Evolutionary conservation across 92 coral and sea anemone genomes (phyloP), one percentile per base, ranked within the genome.

Genomic region (Metridium senile): DNA sequence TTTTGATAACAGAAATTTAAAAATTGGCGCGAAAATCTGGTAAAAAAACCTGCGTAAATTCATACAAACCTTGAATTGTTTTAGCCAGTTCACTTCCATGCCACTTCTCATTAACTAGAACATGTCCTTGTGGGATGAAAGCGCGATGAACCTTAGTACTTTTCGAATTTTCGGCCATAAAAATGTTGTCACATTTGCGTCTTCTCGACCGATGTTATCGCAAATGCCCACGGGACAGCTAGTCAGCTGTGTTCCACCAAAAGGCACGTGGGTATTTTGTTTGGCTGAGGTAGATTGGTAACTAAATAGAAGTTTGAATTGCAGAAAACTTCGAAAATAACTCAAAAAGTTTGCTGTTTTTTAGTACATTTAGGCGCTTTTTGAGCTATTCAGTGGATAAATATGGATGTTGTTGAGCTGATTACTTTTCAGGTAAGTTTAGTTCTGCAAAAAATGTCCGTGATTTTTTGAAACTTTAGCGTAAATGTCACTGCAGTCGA

Each of bases 101-200:
- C 67, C 91, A 95, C 78, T 89, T 95, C 26, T 84, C 97, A 63
- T 85, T 89, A 25, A 95, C 96, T 22, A 92, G 78, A 57, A 95
- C 89, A 29, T 92, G 95, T 11, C 99, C 99, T 16, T 97, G 89
- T 20, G 91, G 97, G 45, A 95, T 86, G 49, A 88, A 80, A 54
- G 97, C 97, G 30, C 91, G 90, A 33, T 93, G 91, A 64, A 93
- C 87, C 25, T 86, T 74, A 0, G 91, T 86, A 58, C 87, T 78
- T 30, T 92, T 78, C 58, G 84, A 57, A 71, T 88, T 58, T 59
- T 71, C 82, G 70, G 97, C 89, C 93, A 84, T 88, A 69, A 75
- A 79, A 62, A 54, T 16, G 57, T 49, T 58, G 31, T 30, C 32
- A 2, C 29, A 26, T 59, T 16, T 76, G 62, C 1, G 57, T 77